Conservation (phyloP, 2,888 invertebrate species). For the Portevinia maculata region DNA sequence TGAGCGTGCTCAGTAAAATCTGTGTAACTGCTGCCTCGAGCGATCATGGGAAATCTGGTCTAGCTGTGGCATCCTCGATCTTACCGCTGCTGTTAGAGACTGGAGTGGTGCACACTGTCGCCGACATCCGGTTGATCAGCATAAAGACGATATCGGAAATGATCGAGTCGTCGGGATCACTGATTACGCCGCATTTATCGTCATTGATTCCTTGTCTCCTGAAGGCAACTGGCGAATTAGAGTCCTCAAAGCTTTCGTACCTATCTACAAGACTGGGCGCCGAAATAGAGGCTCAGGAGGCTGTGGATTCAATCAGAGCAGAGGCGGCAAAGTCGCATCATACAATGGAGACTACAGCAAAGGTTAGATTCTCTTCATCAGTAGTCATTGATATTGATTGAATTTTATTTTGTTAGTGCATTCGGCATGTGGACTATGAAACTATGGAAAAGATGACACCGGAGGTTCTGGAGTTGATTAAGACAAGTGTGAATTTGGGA, state of each 20-base stretch:
- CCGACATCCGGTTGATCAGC: constrained; percentile 91
- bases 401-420: constrained; percentile 83
- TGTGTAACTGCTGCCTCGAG: constrained; percentile 88
- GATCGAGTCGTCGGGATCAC: constrained; percentile 90
- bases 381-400: neutral
- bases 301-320: constrained; percentile 91
- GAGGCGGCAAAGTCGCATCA: constrained; percentile 92
- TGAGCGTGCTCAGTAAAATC: constrained; percentile 89
- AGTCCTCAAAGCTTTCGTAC: constrained; percentile 91
- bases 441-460: constrained; percentile 92
- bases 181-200: constrained; percentile 91
- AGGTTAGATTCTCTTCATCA: constrained; percentile 83
- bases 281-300: constrained; percentile 88
- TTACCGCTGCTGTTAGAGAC: constrained; percentile 91
- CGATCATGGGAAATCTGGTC: constrained; percentile 89
- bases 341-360: constrained; percentile 93
- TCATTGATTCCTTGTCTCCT: constrained; percentile 92
- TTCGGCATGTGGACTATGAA: constrained; percentile 89
- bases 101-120: constrained; percentile 91
- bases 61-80: constrained; percentile 88
- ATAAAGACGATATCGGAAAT: constrained; percentile 93
- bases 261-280: constrained; percentile 89
- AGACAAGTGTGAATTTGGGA: constrained; percentile 90
- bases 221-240: constrained; percentile 93
- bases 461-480: constrained; percentile 91